Evolutionary conservation across 2,113 vertebrate genomes (phyloP), one percentile per base, ranked within the genome.

Genomic region (Mobula birostris): DNA sequence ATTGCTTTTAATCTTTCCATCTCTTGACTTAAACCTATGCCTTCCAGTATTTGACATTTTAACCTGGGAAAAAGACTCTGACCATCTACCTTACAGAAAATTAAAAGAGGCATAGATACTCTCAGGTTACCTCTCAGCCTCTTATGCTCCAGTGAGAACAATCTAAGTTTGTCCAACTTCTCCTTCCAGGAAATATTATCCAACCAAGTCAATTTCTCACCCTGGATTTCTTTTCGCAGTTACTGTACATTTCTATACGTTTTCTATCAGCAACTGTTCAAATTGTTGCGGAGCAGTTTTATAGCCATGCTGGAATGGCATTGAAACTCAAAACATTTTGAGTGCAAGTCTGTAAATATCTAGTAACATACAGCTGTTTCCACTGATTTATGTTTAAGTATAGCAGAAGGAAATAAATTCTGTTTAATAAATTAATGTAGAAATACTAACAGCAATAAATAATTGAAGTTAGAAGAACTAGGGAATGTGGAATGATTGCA

Each of bases 321-420:
- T 66, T 88, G 85, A 88, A 88, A 88, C 29, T 85, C 82, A 58
- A 24, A 27, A 88, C 85, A 21, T 58, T 83, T 83, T 58, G 21
- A 83, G 27, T 83, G 21, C 14, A 48, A 83, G 80, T 83, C 48
- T 21, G 56, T 56, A 56, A 83, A 48, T 27, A 56, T 83, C 19
- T 58, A 56, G 56, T 27, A 83, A 56, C 40, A 58, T 83, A 83
- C 9, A 83, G 19, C 40, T 83, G 80, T 83, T 21, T 56, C 36
- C 6, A 83, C 40, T 83, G 40, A 7, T 27, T 83, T 58, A 56
- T 48, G 19, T 82, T 82, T 82, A 19, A 82, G 19, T 48, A 82
- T 87, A 2, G 5, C 21, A 24, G 61, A 85, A 87, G 27, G 11
- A 66, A 66, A 88, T 88, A 88, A 66, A 88, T 63, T 29, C 58